Evolutionary conservation across 2,888 invertebrate genomes (phyloP).

Genomic region (Harpalus rubripes): DNA sequence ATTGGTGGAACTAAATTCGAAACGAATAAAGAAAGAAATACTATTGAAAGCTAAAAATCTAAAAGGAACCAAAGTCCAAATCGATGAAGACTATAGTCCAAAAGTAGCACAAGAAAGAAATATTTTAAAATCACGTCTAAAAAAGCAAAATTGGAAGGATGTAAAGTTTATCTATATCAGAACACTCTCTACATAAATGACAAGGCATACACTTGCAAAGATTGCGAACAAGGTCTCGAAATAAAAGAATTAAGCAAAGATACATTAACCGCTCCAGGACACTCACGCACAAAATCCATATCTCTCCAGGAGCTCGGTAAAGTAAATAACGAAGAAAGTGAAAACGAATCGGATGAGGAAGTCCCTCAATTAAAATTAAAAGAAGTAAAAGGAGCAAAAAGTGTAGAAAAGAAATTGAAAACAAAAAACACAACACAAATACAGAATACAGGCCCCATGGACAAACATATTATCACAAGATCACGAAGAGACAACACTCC

Average conservation of each 20-base stretch:
- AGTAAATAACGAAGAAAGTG: background rate
- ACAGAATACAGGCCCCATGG: conserved; percentile 35
- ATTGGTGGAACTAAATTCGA: no score
- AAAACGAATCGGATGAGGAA: no score
- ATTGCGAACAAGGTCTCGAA: background rate
- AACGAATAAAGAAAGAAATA: no score
- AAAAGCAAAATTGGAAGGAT: conserved; percentile 22
- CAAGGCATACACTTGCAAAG: conserved; percentile 18
- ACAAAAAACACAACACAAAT: background rate
- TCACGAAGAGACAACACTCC: conserved; percentile 29
- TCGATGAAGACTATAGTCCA: no score
- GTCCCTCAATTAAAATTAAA: background rate
- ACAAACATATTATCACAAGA: conserved; percentile 19
- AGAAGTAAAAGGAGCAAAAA: background rate
- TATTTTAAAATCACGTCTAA: conserved; percentile 14
- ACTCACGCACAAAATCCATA: background rate
- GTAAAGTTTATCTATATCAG: conserved; percentile 29
- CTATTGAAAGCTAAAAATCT: no score
- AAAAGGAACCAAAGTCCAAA: no score
- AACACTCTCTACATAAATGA: conserved; percentile 21
- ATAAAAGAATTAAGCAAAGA: background rate
- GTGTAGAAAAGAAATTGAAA: background rate
- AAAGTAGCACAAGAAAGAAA: no score
- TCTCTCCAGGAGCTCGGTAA: background rate
- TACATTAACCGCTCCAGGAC: background rate